Evolutionary conservation across 2,113 vertebrate species (phyloP), one percentile per base, ranked within the genome.

Genomic region (Thamnaconus septentrionalis): DNA sequence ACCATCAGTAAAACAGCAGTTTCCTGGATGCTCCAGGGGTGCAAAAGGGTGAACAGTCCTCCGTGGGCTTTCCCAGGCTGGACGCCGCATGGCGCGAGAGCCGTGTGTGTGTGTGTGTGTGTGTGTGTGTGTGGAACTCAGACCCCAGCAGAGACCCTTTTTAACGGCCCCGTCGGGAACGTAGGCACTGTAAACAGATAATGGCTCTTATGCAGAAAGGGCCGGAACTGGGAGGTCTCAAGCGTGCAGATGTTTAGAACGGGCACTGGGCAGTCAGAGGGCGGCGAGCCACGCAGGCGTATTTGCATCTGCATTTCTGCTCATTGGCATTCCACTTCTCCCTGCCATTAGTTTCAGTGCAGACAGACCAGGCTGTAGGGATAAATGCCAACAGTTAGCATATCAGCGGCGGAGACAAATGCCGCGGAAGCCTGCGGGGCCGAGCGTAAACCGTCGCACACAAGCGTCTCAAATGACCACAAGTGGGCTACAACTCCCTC

Each of bases 151-250:
- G 79, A 86, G 82, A 31, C 85, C 69, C 54, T 84, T 82, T 79
- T 79, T 58, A 78, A 85, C 73, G 57, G 75, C 79, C 78, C 80
- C 63, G 43, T 72, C 81, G 83, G 83, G 85, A 89, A 81, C 84
- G 71, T 66, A 41, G 66, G 69, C 78, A 82, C 78, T 87, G 80
- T 88, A 88, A 90, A 90, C 78, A 87, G 86, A 88, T 86, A 87
- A 87, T 56, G 61, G 66, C 60, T 59, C 80, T 85, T 73, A 74
- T 85, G 80, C 81, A 87, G 83, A 85, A 86, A 66, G 70, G 64
- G 65, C 75, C 70, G 73, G 84, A 90, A 88, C 67, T 85, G 71
- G 75, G 69, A 82, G 81, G 71, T 71, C 71, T 76, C 49, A 69
- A 55, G 69, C 10, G 53, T 75, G 67, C 73, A 73, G 77, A 76